Conservation (phyloP, 92 coral and sea anemone genomes). For the Epizoanthus stellaris region DNA sequence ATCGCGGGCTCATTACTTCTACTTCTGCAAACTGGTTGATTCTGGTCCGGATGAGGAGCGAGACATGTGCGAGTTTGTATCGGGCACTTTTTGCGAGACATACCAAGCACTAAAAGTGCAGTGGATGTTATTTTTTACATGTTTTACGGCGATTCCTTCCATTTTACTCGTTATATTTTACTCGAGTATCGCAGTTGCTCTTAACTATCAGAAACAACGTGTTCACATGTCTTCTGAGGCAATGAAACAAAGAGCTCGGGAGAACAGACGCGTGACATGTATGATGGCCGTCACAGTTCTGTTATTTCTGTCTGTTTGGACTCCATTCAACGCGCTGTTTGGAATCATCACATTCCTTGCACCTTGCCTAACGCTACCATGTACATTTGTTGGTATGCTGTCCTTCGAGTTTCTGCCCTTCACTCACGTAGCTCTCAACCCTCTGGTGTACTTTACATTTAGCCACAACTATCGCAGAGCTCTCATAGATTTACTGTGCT, state of each 20-base stretch:
- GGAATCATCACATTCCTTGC: background rate
- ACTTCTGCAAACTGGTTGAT: conserved; percentile 13
- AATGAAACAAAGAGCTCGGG: background rate
- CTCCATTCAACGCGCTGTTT: conserved; percentile 9
- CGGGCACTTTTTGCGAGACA: background rate
- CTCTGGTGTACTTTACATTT: conserved; percentile 8
- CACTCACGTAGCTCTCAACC: conserved; percentile 14
- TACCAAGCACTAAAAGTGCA: conserved; percentile 8
- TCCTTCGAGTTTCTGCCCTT: conserved; percentile 22
- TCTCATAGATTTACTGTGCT: background rate
- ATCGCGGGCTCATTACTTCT: conserved; percentile 15
- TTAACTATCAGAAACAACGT: background rate
- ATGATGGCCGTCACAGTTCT: conserved; percentile 17
- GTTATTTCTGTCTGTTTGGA: background rate
- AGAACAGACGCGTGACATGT: conserved; percentile 11
- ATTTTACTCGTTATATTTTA: conserved; percentile 3
- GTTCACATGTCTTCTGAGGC: background rate
- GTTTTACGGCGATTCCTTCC: conserved; percentile 16
- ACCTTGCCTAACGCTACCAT: background rate
- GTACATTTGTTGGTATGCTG: background rate
- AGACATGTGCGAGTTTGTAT: conserved; percentile 18
- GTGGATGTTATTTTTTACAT: conserved; percentile 10
- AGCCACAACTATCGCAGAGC: conserved; percentile 6
- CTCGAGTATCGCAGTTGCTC: conserved; percentile 5
- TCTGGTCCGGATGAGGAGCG: background rate